Percentiles rank a stretch among this genome's conserved stretches.
These are phyloP conservation scores for Galbula dea DNA, from an alignment of 2,113 vertebrate species.

Conservation along the genomic window DNA sequence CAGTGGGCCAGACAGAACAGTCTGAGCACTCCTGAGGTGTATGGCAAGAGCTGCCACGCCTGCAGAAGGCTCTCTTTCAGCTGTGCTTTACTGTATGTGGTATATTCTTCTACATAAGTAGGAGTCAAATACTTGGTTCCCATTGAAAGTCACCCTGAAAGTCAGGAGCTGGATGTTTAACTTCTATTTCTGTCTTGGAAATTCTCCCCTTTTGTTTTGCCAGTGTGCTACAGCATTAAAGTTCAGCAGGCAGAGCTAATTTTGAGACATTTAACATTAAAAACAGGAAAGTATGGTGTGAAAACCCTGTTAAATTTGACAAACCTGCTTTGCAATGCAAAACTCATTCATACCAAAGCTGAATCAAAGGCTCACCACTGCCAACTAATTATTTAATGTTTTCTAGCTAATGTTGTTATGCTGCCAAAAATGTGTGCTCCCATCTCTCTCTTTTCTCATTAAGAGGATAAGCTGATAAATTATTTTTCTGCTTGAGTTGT, in stretches of 20 bases:
- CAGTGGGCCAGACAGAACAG: neutral
- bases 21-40: neutral
- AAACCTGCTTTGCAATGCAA: conserved; percentile 35
- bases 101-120: no score
- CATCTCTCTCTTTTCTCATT: neutral
- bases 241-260: neutral
- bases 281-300: neutral
- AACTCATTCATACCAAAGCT: conserved; percentile 3
- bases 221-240: neutral
- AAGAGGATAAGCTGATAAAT: conserved; percentile 2
- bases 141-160: neutral
- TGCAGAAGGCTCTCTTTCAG: neutral
- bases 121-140: neutral
- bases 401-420: neutral
- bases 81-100: neutral
- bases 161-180: neutral
- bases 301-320: neutral
- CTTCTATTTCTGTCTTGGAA: neutral
- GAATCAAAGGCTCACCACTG: neutral
- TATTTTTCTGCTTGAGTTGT: conserved; percentile 38
- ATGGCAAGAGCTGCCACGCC: neutral
- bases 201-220: neutral
- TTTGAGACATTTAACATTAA: neutral
- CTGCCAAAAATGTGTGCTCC: neutral
- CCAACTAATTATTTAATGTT: conserved; percentile 35